Evolutionary conservation across 2,113 vertebrate genomes (phyloP), one percentile per base, ranked within the genome.

Genomic region (Lanius collurio): DNA sequence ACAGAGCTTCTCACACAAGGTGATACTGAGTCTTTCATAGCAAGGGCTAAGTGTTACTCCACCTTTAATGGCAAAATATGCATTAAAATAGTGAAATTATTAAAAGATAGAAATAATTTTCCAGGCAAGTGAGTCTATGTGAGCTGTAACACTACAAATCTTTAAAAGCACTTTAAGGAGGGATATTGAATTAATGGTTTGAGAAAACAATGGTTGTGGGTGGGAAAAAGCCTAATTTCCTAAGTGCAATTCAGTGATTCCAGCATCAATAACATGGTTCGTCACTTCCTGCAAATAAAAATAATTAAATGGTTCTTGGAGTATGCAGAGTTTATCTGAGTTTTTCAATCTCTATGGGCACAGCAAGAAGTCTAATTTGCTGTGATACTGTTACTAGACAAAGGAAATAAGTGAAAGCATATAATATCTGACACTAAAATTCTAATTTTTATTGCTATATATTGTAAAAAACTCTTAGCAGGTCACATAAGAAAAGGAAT

Each of bases 161-260:
- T 67, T 94, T 91, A 92, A 94, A 89, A 91, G 81, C 59, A 76
- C 13, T 83, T 93, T 87, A 69, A 94, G 60, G 56, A 70, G 56
- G 50, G 47, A 57, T 83, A 94, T 96, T 95, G 82, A 94, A 79
- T 94, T 96, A 95, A 96, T 79, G 53, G 56, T 37, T 95, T 57
- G 88, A 84, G 46, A 79, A 91, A 79, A 75, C 39, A 50, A 15
- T 46, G 53, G 9, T 52, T 87, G 94, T 84, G 35, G 10, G 22
- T 83, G 41, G 46, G 56, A 46, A 88, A 94, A 67, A 92, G 59
- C 7, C 42, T 93, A 23, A 93, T 95, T 89, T 94, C 77, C 68
- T 87, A 62, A 94, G 78, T 65, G 64, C 77, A 83, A 76, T 92
- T 86, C 71, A 91, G 39, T 76, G 74, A 94, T 88, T 92, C 35